Evolutionary conservation across 2,797 vertebrate species (phyloP).

Genomic region (Esox lucius): DNA sequence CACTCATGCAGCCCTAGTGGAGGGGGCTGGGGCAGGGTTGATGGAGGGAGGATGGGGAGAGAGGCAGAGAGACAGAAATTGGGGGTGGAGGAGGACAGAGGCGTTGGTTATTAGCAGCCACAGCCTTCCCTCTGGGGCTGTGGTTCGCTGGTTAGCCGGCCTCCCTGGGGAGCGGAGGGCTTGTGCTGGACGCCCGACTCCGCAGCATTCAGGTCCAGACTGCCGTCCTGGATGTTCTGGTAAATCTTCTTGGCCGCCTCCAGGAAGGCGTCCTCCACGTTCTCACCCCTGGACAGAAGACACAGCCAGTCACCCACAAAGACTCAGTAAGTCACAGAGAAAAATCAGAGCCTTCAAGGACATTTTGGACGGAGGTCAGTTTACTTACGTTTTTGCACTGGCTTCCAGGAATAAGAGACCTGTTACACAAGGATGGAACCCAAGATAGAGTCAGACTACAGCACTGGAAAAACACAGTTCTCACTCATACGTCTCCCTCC

Average conservation of each 20-base stretch:
- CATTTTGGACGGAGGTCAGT: not conserved
- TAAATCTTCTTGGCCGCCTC: slow-evolving; percentile 93
- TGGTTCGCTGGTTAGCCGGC: slow-evolving; percentile 96
- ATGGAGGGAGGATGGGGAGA: slow-evolving; percentile 52
- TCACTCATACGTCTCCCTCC: not conserved
- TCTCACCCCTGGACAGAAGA: slow-evolving; percentile 78
- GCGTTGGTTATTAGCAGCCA: slow-evolving; percentile 91
- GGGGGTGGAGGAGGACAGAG: slow-evolving; percentile 35
- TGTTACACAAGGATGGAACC: slow-evolving; percentile 40
- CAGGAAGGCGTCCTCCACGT: slow-evolving; percentile 89
- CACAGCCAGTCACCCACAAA: not conserved
- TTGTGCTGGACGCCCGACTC: slow-evolving; percentile 99
- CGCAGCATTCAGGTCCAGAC: slow-evolving; percentile 88
- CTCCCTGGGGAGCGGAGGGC: slow-evolving; percentile 95
- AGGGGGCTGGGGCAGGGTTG: slow-evolving; percentile 39
- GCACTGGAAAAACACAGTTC: not conserved
- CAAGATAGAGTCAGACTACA: slow-evolving; percentile 13
- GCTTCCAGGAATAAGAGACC: slow-evolving; percentile 90
- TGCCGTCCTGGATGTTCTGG: slow-evolving; percentile 92
- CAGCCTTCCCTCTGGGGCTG: slow-evolving; percentile 99
- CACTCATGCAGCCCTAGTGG: slow-evolving; percentile 67
- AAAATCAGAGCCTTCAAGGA: not conserved
- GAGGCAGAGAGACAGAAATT: slow-evolving; percentile 51
- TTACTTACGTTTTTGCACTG: slow-evolving; percentile 91
- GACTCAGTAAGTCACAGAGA: not conserved